These are phyloP conservation scores for Papilio xuthus DNA, from an alignment of 1,140 invertebrate species.

Conservation along the genomic window DNA sequence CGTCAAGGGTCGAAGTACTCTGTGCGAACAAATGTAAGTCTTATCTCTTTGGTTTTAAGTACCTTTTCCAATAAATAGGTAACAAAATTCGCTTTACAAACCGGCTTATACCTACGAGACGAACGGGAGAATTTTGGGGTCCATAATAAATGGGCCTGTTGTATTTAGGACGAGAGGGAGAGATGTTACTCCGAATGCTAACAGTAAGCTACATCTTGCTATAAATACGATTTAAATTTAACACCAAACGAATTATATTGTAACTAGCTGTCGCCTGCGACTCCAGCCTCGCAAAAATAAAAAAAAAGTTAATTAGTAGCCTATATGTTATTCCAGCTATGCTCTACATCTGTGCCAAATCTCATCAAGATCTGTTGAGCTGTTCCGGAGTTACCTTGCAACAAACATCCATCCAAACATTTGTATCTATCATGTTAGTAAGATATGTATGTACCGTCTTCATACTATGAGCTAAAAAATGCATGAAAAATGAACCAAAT, in stretches of 20 bases:
- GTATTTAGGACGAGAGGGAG: slow-evolving; percentile 24
- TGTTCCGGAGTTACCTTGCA: no score
- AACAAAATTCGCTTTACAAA: neutral
- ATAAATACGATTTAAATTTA: slow-evolving; percentile 8
- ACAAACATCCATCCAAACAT: no score
- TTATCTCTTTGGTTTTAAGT: slow-evolving; percentile 7
- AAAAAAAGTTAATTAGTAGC: neutral
- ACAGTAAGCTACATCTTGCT: neutral
- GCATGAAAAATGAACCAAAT: no score
- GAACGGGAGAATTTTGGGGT: slow-evolving; percentile 32
- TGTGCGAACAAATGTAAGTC: neutral
- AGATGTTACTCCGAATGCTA: neutral
- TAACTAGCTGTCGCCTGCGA: no score
- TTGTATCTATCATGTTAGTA: no score
- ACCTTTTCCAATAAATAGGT: neutral
- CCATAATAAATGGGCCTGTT: slow-evolving; percentile 32
- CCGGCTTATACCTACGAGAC: neutral
- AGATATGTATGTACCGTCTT: neutral
- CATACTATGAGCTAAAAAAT: neutral
- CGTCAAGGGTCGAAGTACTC: neutral
- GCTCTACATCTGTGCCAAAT: no score
- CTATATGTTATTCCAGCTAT: no score
- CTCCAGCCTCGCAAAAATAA: no score
- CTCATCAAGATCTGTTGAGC: no score
- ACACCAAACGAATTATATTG: slow-evolving; percentile 5